Evolutionary conservation across 2,888 invertebrate species (phyloP).

Genomic region (Caenorhabditis sp.): DNA sequence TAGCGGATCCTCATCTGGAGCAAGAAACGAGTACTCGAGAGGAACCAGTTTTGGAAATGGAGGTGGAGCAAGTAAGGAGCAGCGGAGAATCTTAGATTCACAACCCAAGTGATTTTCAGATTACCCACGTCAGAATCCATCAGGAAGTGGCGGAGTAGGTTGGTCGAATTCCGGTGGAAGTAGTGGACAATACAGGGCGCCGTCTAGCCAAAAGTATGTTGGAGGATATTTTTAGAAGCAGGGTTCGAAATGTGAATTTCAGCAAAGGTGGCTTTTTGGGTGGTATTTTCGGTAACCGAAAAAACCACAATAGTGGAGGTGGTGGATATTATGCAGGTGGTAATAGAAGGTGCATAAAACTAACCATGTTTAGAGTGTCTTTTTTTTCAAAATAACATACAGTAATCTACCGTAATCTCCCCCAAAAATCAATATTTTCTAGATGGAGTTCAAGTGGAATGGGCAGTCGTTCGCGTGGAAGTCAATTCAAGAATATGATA

Average conservation of each 20-base stretch:
- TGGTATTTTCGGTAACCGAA: background rate
- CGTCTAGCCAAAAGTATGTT: background rate
- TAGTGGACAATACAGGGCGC: background rate
- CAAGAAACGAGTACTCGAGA: slow-evolving; percentile 22
- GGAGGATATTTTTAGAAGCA: too few species aligned
- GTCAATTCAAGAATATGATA: slow-evolving; percentile 67
- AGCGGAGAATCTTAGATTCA: too few species aligned
- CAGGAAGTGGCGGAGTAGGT: slow-evolving; percentile 1
- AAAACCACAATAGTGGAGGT: background rate
- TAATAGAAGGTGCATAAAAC: too few species aligned
- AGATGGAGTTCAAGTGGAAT: slow-evolving; percentile 57
- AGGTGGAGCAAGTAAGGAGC: background rate
- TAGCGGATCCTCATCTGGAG: background rate
- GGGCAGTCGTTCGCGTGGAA: slow-evolving; percentile 63
- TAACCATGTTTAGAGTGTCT: too few species aligned
- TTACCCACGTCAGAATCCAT: background rate
- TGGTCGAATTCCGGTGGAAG: slow-evolving; percentile 13
- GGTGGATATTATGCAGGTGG: background rate
- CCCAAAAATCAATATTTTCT: slow-evolving; percentile 6
- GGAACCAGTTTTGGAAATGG: slow-evolving; percentile 19
- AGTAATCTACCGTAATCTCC: too few species aligned
- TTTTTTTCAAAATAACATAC: too few species aligned
- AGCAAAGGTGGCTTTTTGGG: background rate
- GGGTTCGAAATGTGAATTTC: too few species aligned
- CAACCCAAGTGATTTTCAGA: too few species aligned